A percentile compares a stretch with the other conserved stretches of the same genome.
These are phyloP conservation scores for Percopsis omiscomaycus DNA, from an alignment of 2,797 vertebrate species.

Conservation along the genomic window DNA sequence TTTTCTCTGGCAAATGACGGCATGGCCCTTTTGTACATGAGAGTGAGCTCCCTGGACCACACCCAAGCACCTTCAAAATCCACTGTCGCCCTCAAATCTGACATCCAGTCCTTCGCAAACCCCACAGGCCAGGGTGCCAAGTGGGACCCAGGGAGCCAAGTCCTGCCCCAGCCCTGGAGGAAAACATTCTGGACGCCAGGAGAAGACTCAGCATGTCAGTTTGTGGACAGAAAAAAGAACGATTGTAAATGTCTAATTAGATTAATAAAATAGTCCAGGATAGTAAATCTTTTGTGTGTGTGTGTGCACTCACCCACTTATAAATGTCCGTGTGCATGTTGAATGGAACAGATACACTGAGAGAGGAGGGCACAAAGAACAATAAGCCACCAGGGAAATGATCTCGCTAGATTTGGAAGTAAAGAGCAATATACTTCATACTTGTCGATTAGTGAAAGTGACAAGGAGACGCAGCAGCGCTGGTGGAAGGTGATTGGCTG, in stretches of 20 bases:
- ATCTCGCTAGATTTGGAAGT: not conserved
- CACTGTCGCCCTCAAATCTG: slow-evolving; percentile 5
- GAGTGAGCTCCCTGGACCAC: slow-evolving; percentile 22
- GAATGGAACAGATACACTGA: slow-evolving; percentile 25
- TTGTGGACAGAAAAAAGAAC: slow-evolving; percentile 52
- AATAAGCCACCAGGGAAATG: slow-evolving; percentile 8
- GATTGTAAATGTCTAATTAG: slow-evolving; percentile 78
- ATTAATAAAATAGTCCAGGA: slow-evolving; percentile 73
- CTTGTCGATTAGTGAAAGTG: slow-evolving; percentile 14
- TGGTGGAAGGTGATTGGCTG: slow-evolving; percentile 30
- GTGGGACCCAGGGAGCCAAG: slow-evolving; percentile 1
- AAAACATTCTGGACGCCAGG: not conserved
- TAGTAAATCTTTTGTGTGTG: slow-evolving; percentile 61
- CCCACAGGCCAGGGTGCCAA: not conserved
- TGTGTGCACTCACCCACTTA: not conserved
- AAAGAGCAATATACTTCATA: slow-evolving; percentile 1
- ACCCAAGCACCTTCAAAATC: slow-evolving; percentile 20
- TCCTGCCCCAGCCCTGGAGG: not conserved
- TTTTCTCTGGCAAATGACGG: slow-evolving; percentile 26
- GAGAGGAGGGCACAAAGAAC: slow-evolving; percentile 4
- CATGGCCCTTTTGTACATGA: slow-evolving; percentile 3
- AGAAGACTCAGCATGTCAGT: slow-evolving; percentile 23
- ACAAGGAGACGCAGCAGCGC: slow-evolving; percentile 21
- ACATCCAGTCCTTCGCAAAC: slow-evolving; percentile 11
- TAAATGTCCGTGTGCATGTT: not conserved